phyloP scores from a whole-genome alignment of 2,888 invertebrate species.

The Megamerina dolium region DNA sequence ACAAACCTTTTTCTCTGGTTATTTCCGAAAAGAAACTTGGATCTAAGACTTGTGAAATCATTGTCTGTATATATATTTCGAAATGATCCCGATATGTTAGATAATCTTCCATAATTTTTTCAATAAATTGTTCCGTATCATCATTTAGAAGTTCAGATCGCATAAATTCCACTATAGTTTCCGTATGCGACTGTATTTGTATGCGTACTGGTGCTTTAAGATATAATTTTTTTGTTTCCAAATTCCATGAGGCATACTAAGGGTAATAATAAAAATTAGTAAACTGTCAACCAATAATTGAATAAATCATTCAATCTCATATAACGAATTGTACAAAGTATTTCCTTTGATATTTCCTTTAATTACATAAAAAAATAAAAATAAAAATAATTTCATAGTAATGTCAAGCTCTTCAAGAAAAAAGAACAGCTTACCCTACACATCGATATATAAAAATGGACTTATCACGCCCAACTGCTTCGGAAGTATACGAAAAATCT shows the following conservation, averaged over 20 bases:
- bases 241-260: conserved; percentile 80
- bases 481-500: too few species aligned
- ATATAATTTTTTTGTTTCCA: conserved; percentile 73
- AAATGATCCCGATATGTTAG: conserved; percentile 79
- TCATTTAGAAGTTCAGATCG: conserved; percentile 65
- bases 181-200: conserved; percentile 67
- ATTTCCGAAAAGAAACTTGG: conserved; percentile 85
- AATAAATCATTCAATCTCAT: too few species aligned
- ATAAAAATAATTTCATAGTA: too few species aligned
- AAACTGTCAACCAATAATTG: not conserved
- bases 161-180: conserved; percentile 74
- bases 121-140: conserved; percentile 59
- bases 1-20: conserved; percentile 77
- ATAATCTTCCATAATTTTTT: conserved; percentile 69
- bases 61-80: conserved; percentile 85
- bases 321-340: too few species aligned
- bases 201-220: conserved; percentile 73
- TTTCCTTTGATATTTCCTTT: too few species aligned
- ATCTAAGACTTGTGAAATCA: conserved; percentile 84
- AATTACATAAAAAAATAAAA: too few species aligned
- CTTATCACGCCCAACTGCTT: too few species aligned
- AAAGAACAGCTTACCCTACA: too few species aligned
- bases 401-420: too few species aligned
- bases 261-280: not conserved
- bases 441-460: too few species aligned